Conservation (phyloP, 1,140 invertebrate genomes). For the Diploscapter pachys region DNA sequence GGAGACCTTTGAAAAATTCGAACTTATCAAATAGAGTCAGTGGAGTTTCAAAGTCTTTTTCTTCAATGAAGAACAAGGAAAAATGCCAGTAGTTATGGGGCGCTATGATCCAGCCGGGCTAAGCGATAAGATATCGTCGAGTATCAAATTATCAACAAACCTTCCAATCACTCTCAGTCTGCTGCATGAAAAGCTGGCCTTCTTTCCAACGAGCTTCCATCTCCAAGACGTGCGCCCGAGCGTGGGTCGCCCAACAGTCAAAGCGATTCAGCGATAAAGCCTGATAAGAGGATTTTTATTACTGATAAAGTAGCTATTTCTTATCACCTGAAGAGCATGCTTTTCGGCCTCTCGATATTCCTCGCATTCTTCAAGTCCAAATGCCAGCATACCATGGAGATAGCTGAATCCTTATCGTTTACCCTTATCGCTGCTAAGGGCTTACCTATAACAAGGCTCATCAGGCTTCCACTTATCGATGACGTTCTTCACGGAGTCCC, state of each 20-base stretch:
- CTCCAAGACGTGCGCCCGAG: conserved; percentile 66
- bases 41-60: conserved; percentile 60
- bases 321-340: conserved; percentile 49
- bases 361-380: conserved; percentile 65
- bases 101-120: conserved; percentile 64
- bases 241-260: conserved; percentile 67
- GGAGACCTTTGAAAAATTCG: background rate
- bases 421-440: conserved; percentile 12
- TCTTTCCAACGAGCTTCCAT: conserved; percentile 63
- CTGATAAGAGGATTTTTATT: conserved; percentile 37
- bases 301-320: background rate
- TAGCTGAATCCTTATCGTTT: conserved; percentile 58
- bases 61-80: conserved; percentile 65
- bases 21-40: conserved; percentile 61
- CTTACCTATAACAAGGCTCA: conserved; percentile 62
- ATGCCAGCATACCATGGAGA: conserved; percentile 66
- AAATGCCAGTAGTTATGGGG: conserved; percentile 68
- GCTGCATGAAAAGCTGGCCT: conserved; percentile 63
- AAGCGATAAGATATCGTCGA: conserved; percentile 6
- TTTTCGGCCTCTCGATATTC: conserved; percentile 63
- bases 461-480: conserved; percentile 62
- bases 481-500: conserved; percentile 64
- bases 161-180: conserved; percentile 63
- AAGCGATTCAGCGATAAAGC: conserved; percentile 61
- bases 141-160: conserved; percentile 42